These are phyloP conservation scores for Microplitis demolitor DNA, from an alignment of 1,140 invertebrate species.

Conservation along the genomic window DNA sequence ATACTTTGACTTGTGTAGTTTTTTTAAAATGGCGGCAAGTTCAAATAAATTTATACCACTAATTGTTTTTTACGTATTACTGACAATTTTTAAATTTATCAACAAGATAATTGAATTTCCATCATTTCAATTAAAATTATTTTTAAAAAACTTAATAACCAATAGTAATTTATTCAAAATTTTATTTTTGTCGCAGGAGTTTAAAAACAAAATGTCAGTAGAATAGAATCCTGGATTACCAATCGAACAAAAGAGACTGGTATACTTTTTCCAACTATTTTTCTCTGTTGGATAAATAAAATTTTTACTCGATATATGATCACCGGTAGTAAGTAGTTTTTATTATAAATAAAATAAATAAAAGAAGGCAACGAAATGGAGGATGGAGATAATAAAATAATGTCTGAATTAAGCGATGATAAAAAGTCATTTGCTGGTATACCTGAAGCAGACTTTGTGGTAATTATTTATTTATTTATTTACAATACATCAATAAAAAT, in stretches of 20 bases:
- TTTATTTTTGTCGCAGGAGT: no score
- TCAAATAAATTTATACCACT: neutral
- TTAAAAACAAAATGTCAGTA: no score
- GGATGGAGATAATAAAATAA: conserved; percentile 44
- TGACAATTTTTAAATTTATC: no score
- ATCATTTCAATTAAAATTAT: no score
- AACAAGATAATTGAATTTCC: no score
- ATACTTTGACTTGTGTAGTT: neutral
- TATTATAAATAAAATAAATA: conserved; percentile 1
- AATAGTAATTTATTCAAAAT: no score
- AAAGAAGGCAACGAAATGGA: conserved; percentile 46
- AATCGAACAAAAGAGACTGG: neutral
- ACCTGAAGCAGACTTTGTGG: conserved; percentile 81
- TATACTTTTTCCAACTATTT: conserved; percentile 5
- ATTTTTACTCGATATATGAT: neutral
- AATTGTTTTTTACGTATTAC: no score
- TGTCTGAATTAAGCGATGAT: conserved; percentile 59
- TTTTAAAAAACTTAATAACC: no score
- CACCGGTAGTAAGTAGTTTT: conserved; percentile 14
- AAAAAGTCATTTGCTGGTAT: conserved; percentile 79
- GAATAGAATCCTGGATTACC: no score
- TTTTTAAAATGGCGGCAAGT: neutral
- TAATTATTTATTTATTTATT: conserved; percentile 56
- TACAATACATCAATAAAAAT: neutral
- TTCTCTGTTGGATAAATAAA: neutral